These are phyloP conservation scores for Phalangium opilio DNA, from an alignment of 2,888 invertebrate species.

Conservation along the genomic window DNA sequence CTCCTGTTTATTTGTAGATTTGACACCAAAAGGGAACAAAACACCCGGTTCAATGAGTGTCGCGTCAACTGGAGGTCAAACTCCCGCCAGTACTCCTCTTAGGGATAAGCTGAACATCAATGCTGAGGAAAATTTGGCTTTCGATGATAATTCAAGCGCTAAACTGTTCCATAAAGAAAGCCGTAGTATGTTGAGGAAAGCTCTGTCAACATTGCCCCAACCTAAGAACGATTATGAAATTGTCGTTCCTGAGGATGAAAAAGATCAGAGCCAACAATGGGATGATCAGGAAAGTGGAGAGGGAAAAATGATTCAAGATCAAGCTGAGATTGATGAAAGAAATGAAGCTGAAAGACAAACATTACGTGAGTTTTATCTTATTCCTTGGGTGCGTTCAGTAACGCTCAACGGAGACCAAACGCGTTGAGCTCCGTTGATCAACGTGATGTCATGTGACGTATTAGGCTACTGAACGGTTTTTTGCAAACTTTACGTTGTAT, in stretches of 20 bases:
- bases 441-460: no score
- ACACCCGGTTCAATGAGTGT: conserved; percentile 11
- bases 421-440: no score
- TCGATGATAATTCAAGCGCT: conserved; percentile 20
- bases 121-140: conserved; percentile 58
- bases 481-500: no score
- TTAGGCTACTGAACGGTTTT: no score
- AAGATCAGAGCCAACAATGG: conserved; percentile 35
- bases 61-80: conserved; percentile 11
- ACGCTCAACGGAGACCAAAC: no score
- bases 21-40: conserved; percentile 9
- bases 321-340: conserved; percentile 65
- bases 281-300: conserved; percentile 31
- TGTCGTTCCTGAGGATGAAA: conserved; percentile 64
- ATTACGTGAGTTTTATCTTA: conserved; percentile 27
- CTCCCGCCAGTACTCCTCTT: conserved; percentile 46
- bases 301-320: conserved; percentile 49
- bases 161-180: conserved; percentile 30
- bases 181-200: conserved; percentile 57
- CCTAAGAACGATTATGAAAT: conserved; percentile 98
- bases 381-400: no score
- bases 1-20: conserved; percentile 2
- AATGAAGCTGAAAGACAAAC: conserved; percentile 50
- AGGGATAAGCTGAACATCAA: conserved; percentile 92
- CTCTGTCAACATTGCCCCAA: conserved; percentile 62